Percentiles rank a stretch among this genome's conserved stretches.
Evolutionary conservation across 2,113 vertebrate genomes (phyloP).

Genomic region (Symphodus melops): DNA sequence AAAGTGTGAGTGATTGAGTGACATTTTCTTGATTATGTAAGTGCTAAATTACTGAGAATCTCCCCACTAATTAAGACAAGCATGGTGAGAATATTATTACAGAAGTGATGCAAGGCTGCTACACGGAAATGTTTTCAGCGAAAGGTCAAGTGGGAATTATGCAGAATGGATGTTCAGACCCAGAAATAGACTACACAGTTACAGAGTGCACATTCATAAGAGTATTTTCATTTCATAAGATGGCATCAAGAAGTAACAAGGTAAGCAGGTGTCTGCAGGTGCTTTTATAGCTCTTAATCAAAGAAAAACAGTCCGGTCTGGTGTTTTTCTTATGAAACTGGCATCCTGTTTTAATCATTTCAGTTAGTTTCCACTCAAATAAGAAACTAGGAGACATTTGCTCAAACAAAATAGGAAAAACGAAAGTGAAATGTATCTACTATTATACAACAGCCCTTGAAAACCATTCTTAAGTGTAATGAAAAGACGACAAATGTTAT

Average conservation of each 20-base stretch:
- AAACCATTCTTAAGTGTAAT: not conserved
- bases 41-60: not conserved
- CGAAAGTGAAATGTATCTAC: not conserved
- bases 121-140: not conserved
- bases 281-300: not conserved
- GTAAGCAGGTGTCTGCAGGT: conserved; percentile 4
- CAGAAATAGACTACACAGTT: not conserved
- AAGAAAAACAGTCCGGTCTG: not conserved
- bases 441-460: not conserved
- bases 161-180: not conserved
- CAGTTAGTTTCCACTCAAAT: not conserved
- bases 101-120: not conserved
- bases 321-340: not conserved
- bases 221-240: not conserved
- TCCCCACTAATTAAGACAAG: not conserved
- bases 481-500: not conserved
- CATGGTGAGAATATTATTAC: not conserved
- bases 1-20: not conserved
- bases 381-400: not conserved
- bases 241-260: conserved; percentile 1
- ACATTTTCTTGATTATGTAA: not conserved
- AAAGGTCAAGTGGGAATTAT: conserved; percentile 13
- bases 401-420: not conserved
- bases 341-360: not conserved
- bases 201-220: not conserved